Conservation (phyloP, 1,140 invertebrate species). For the Megalopta genalis region DNA sequence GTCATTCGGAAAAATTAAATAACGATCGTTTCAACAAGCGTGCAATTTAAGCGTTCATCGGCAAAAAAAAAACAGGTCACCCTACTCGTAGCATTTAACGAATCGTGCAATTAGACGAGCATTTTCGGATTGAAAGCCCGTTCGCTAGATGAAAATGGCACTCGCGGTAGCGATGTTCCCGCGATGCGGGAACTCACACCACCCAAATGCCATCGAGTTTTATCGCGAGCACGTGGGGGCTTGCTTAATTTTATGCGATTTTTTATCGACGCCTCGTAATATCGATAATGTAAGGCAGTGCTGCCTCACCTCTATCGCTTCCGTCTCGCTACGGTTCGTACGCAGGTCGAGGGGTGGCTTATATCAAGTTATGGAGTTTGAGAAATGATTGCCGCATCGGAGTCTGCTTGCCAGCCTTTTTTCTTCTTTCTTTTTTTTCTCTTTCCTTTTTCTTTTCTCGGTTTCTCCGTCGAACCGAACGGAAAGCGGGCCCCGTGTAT, state of each 20-base stretch:
- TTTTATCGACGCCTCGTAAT: slow-evolving; percentile 80
- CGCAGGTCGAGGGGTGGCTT: slow-evolving; percentile 67
- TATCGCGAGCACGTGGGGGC: slow-evolving; percentile 69
- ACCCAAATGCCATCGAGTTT: slow-evolving; percentile 59
- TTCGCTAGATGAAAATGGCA: slow-evolving; percentile 21
- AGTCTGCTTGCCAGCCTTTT: slow-evolving; percentile 65
- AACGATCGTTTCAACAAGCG: no score
- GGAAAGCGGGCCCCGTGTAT: background rate
- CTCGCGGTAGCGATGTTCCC: no score
- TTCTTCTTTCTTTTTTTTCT: slow-evolving; percentile 61
- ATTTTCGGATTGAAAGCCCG: slow-evolving; percentile 30
- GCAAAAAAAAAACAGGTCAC: no score
- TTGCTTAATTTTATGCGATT: slow-evolving; percentile 80
- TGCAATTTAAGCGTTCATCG: no score
- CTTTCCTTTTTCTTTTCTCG: slow-evolving; percentile 57
- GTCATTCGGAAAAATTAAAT: no score
- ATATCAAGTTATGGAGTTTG: slow-evolving; percentile 78
- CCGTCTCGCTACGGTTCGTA: slow-evolving; percentile 11
- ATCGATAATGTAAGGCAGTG: slow-evolving; percentile 78
- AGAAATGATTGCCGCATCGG: slow-evolving; percentile 73
- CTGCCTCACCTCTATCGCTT: slow-evolving; percentile 44
- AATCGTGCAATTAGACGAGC: background rate
- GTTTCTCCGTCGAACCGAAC: slow-evolving; percentile 37
- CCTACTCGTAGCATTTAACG: background rate
- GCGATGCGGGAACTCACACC: slow-evolving; percentile 6